Conservation (phyloP, 2,797 vertebrate species). For the Helarctos malayanus region DNA sequence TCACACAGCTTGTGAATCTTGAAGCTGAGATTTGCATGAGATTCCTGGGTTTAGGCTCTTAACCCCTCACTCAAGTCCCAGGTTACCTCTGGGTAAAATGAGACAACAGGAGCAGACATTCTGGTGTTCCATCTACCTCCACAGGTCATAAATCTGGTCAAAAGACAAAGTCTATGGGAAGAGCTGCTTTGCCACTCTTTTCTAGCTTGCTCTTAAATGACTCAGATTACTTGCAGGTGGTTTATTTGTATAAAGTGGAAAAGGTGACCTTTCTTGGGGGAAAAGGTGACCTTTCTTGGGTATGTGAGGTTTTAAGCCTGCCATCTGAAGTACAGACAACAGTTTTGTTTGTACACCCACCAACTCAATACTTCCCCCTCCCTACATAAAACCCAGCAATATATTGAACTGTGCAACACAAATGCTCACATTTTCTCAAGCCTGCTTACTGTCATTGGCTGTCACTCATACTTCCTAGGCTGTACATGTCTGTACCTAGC, state of each 20-base stretch:
- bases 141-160: background rate
- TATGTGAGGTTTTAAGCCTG: background rate
- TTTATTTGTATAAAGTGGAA: background rate
- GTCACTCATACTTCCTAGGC: background rate
- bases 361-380: background rate
- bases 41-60: background rate
- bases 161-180: background rate
- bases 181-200: background rate
- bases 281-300: background rate
- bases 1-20: background rate
- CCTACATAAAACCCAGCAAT: conserved; percentile 8
- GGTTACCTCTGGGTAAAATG: background rate
- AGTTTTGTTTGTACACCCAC: background rate
- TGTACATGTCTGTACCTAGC: background rate
- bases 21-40: background rate
- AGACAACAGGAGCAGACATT: background rate
- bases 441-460: background rate
- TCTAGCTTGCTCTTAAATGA: background rate
- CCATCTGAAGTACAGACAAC: background rate
- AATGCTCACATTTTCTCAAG: conserved; percentile 53
- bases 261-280: background rate
- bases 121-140: background rate
- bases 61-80: background rate
- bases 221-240: background rate
- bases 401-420: background rate